Base-by-base conservation (phyloP, 2,888 invertebrate species). In the Monoplex corrugatus region DNA sequence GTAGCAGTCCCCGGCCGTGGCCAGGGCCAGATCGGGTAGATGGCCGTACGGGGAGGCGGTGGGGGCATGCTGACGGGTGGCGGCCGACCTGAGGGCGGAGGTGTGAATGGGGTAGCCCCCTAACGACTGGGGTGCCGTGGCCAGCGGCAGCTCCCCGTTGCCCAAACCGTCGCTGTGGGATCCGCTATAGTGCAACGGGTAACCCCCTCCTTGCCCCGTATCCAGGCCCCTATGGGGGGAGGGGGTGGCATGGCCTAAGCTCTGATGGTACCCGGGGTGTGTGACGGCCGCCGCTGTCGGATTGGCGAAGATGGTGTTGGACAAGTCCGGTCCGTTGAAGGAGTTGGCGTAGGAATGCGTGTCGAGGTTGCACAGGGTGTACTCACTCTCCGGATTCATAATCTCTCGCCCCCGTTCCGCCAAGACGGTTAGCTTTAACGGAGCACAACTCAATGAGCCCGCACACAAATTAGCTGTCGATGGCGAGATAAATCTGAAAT, bases 291-390 rank as follows among this genome's bases (percentile, higher is more conserved):
- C 3, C 38, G 78, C n/a, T 19, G 89, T 57, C 5, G 88, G 57
- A 83, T 86, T 87, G 82, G 89, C 86, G 50, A 88, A 91, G 40
- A 83, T 89, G 50, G 86, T 88, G 87, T 57, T 91, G 90, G 85
- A 89, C 57, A 83, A 88, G 72, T 75, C 86, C 80, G 82, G 89
- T 63, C 68, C 86, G 86, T 23, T 68, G 87, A 57, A 88, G 13
- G 84, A 72, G 88, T 82, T 88, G 75, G 72, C 86, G 86, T 80
- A 89, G 75, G 45, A 94, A 90, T 95, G 95, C 38, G 94, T 94
- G 93, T 95, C 95, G 91, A 95, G 92, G 92, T 95, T 95, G 91
- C 95, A 95, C 87, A 95, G 91, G 45, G 95, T 95, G 92, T 95
- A 95, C 90, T 95, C 95, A 89, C 92, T 91, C 90, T 94, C 94